phyloP scores from a whole-genome alignment of 2,888 invertebrate species.

The Nomada ferruginata region DNA sequence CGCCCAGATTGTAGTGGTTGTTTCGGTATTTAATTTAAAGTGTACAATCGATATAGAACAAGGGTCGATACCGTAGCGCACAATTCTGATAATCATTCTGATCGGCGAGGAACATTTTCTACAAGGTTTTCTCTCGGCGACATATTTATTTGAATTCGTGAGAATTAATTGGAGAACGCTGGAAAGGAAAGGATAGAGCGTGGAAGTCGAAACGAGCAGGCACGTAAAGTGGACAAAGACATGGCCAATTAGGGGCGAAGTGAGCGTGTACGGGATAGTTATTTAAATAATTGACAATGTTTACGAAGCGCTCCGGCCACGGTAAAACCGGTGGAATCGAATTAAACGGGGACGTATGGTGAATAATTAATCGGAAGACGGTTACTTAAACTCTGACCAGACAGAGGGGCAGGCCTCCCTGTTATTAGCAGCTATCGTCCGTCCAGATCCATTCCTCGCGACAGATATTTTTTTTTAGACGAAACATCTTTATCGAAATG shows the following conservation, averaged over 20 bases:
- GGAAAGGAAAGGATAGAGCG: background rate
- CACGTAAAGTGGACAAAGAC: constrained; percentile 56
- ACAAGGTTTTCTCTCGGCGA: background rate
- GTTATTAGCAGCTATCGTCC: constrained; percentile 26
- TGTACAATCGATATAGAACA: too few relatives aligned
- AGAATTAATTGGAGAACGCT: background rate
- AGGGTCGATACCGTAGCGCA: too few relatives aligned
- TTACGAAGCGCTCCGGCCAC: constrained; percentile 72
- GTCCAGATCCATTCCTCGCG: constrained; percentile 22
- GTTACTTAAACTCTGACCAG: constrained; percentile 73
- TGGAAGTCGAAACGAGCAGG: constrained; percentile 4
- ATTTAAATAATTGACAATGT: constrained; percentile 84
- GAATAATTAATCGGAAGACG: constrained; percentile 81
- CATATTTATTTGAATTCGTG: too few relatives aligned
- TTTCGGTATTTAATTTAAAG: too few relatives aligned
- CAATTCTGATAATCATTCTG: too few relatives aligned
- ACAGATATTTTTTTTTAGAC: constrained; percentile 10
- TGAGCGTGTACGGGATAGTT: constrained; percentile 66
- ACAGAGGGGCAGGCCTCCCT: constrained; percentile 55
- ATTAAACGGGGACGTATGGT: constrained; percentile 82
- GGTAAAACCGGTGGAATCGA: constrained; percentile 70
- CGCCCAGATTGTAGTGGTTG: too few relatives aligned
- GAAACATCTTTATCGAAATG: constrained; percentile 48
- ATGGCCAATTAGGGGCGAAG: constrained; percentile 52
- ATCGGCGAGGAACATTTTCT: too few relatives aligned